Conservation (phyloP, 1,140 invertebrate genomes). For the Ceratina calcarata region DNA sequence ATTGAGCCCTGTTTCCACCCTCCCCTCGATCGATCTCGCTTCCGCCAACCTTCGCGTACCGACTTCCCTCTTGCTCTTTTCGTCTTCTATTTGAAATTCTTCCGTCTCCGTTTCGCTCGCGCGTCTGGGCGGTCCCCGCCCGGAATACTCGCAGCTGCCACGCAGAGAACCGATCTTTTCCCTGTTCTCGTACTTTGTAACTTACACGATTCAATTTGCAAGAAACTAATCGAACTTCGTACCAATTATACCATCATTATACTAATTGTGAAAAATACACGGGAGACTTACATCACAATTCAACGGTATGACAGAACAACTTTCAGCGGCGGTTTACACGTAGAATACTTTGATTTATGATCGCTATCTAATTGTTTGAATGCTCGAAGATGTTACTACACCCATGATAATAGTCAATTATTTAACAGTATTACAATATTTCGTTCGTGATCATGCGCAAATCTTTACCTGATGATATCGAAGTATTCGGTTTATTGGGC, state of each 20-base stretch:
- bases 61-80: constrained; percentile 5
- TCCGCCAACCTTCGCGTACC: constrained; percentile 35
- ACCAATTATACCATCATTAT: too few species aligned
- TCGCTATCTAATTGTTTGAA: not conserved
- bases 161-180: not conserved
- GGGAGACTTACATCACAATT: too few species aligned
- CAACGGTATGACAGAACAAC: too few species aligned
- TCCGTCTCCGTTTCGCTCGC: constrained; percentile 4
- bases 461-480: constrained; percentile 27
- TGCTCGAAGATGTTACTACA: not conserved
- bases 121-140: constrained; percentile 4
- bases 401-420: not conserved
- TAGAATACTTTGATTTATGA: not conserved
- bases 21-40: constrained; percentile 24
- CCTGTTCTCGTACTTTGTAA: not conserved
- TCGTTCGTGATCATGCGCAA: constrained; percentile 13
- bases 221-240: not conserved
- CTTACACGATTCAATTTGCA: not conserved
- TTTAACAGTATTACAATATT: not conserved
- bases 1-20: constrained; percentile 29
- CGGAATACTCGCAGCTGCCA: constrained; percentile 44
- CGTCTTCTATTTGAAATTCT: constrained; percentile 34
- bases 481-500: constrained; percentile 51
- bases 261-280: too few species aligned
- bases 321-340: not conserved